Evolutionary conservation across 2,888 invertebrate species (phyloP).

Genomic region (Mylabris sibirica): DNA sequence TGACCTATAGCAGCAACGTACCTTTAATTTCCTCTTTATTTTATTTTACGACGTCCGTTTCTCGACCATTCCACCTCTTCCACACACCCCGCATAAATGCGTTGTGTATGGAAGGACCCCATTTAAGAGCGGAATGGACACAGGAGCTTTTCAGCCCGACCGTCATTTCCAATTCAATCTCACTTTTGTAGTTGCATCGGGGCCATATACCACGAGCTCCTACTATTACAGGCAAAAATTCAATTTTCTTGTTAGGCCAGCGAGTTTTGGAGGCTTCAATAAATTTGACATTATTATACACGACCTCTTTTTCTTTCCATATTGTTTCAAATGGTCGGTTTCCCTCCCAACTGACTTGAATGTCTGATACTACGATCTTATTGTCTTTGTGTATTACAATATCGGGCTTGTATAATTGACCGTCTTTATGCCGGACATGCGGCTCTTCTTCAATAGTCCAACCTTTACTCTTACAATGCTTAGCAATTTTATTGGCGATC

Average conservation of each 20-base stretch:
- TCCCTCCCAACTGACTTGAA: slow-evolving; percentile 10
- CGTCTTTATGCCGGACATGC: slow-evolving; percentile 35
- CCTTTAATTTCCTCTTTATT: too few species aligned
- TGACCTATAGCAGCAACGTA: too few species aligned
- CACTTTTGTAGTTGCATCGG: slow-evolving; percentile 24
- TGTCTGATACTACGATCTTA: background rate
- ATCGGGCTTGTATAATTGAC: slow-evolving; percentile 27
- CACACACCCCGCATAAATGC: background rate
- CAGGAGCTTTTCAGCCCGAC: slow-evolving; percentile 22
- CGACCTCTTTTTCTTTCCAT: slow-evolving; percentile 26
- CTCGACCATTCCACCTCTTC: too few species aligned
- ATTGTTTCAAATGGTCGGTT: slow-evolving; percentile 31
- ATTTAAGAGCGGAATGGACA: slow-evolving; percentile 30
- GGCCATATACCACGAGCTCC: slow-evolving; percentile 45
- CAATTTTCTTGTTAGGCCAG: slow-evolving; percentile 31
- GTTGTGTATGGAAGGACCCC: slow-evolving; percentile 30
- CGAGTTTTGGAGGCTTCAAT: slow-evolving; percentile 28
- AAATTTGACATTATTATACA: slow-evolving; percentile 36
- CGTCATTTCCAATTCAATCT: slow-evolving; percentile 17
- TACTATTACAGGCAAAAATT: slow-evolving; percentile 34
- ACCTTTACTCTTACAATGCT: slow-evolving; percentile 23
- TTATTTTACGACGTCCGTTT: too few species aligned
- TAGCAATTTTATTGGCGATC: slow-evolving; percentile 30
- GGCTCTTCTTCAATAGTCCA: slow-evolving; percentile 40
- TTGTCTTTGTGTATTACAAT: background rate